Evolutionary conservation across 2,888 invertebrate species (phyloP).

Genomic region (Zygaena filipendulae): DNA sequence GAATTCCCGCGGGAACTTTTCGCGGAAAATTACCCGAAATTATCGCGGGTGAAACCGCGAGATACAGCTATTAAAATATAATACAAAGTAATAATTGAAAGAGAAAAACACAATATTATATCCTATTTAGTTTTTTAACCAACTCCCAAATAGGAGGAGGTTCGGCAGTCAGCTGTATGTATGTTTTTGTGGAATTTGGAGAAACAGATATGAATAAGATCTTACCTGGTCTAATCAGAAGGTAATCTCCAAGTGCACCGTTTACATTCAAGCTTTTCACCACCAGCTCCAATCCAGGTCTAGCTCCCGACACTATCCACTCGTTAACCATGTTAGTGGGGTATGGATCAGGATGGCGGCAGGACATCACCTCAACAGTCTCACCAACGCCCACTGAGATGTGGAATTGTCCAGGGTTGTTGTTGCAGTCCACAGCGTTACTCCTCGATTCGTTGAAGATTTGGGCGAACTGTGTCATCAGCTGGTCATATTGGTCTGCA

Average conservation of each 20-base stretch:
- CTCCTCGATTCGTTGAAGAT: conserved; percentile 17
- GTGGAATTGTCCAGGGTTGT: conserved; percentile 23
- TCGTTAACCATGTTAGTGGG: conserved; percentile 36
- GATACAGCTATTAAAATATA: too few relatives aligned
- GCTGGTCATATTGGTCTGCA: too few relatives aligned
- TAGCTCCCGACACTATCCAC: conserved; percentile 46
- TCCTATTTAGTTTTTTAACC: too few relatives aligned
- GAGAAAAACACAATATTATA: too few relatives aligned
- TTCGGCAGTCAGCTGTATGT: too few relatives aligned
- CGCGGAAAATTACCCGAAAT: too few relatives aligned
- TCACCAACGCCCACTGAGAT: conserved; percentile 29
- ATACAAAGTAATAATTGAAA: too few relatives aligned
- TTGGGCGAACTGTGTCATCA: not conserved
- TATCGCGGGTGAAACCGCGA: too few relatives aligned
- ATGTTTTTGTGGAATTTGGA: too few relatives aligned
- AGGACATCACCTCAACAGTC: conserved; percentile 32
- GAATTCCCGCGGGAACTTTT: too few relatives aligned
- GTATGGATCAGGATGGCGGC: conserved; percentile 35
- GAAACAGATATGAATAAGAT: too few relatives aligned
- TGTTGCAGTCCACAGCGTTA: conserved; percentile 21
- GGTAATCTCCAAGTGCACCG: conserved; percentile 39
- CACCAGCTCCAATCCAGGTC: conserved; percentile 46
- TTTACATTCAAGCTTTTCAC: conserved; percentile 43
- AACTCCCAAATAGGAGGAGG: too few relatives aligned
- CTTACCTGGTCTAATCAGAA: conserved; percentile 55